These are phyloP conservation scores for Amphiprion ocellaris DNA, from an alignment of 2,113 vertebrate genomes.

Conservation along the genomic window DNA sequence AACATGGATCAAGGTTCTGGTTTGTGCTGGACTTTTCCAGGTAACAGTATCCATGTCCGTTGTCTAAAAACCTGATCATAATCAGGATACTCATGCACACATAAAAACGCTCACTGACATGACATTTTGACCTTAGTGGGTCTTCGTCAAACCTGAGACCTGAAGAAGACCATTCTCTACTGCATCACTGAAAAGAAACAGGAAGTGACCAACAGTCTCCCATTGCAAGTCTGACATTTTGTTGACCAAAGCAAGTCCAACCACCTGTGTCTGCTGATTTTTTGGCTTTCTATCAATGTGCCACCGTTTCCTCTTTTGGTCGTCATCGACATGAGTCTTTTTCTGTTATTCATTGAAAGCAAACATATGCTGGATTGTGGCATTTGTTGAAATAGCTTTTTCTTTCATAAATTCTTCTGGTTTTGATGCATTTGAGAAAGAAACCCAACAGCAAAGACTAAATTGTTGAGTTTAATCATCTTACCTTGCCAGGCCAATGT, in stretches of 20 bases:
- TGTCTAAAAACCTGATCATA: no score
- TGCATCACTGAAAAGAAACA: not conserved
- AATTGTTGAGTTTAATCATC: not conserved
- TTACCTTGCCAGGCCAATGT: not conserved
- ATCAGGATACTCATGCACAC: no score
- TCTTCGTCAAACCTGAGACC: no score
- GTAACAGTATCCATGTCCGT: no score
- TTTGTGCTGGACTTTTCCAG: no score
- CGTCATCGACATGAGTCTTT: not conserved
- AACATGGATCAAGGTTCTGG: no score
- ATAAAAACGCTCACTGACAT: no score
- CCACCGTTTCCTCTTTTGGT: constrained; percentile 1
- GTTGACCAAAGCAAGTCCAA: not conserved
- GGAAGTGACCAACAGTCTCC: not conserved
- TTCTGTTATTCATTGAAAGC: not conserved
- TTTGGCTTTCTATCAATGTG: not conserved
- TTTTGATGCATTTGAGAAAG: not conserved
- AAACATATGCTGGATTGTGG: not conserved
- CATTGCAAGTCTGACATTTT: not conserved
- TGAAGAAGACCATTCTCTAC: no score
- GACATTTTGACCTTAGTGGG: no score
- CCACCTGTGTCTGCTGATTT: constrained; percentile 1
- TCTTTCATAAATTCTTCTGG: not conserved
- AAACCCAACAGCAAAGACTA: not conserved
- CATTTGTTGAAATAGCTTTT: not conserved